Evolutionary conservation across 1,140 invertebrate genomes (phyloP).

Genomic region (Drosophila baimaii): DNA sequence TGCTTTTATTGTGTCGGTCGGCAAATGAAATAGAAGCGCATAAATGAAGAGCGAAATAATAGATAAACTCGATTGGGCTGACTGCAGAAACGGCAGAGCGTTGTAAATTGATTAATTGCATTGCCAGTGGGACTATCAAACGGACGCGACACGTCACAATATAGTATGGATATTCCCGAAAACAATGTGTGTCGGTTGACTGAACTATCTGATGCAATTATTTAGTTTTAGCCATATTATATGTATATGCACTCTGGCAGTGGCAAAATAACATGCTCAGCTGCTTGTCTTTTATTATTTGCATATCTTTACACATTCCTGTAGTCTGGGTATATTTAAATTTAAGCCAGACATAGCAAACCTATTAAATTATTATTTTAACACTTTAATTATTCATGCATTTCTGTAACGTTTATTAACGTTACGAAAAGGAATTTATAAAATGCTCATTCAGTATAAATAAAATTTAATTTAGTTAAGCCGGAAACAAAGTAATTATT

Average conservation of each 20-base stretch:
- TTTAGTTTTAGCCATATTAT: neutral
- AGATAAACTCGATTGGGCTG: constrained; percentile 4
- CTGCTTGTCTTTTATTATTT: neutral
- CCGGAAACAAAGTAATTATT: neutral
- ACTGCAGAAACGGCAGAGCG: neutral
- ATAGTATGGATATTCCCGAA: neutral
- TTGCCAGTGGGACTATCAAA: neutral
- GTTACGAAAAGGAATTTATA: no score
- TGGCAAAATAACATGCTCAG: neutral
- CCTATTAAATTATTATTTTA: no score
- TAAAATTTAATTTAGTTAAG: no score
- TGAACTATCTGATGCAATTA: constrained; percentile 5
- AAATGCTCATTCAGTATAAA: no score
- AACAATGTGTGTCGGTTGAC: constrained; percentile 1
- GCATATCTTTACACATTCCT: neutral
- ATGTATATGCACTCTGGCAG: no score
- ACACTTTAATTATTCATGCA: neutral
- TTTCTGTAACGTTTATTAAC: no score
- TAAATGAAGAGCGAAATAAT: constrained; percentile 32
- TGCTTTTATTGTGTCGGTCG: constrained; percentile 34
- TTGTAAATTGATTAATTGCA: constrained; percentile 37
- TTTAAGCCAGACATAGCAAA: no score
- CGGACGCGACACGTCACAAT: neutral
- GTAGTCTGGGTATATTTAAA: neutral
- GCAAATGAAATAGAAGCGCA: constrained; percentile 39